A percentile compares a stretch with the other conserved stretches of the same genome.
phyloP scores from a whole-genome alignment of 2,888 invertebrate species.

The Harpalus rufipes region DNA sequence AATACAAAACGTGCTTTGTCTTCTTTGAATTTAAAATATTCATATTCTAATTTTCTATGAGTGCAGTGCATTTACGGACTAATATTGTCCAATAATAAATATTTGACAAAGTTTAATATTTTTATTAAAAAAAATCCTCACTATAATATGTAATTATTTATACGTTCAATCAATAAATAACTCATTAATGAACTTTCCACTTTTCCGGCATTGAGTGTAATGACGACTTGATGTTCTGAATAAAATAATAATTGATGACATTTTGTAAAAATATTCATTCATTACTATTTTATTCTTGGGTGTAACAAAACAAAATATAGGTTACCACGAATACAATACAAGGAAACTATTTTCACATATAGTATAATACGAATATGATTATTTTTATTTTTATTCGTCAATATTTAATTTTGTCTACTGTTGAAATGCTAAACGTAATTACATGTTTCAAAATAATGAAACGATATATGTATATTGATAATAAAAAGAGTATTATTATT shows the following conservation, averaged over 20 bases:
- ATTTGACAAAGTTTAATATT: slow-evolving; percentile 22
- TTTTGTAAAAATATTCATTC: slow-evolving; percentile 31
- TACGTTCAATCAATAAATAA: slow-evolving; percentile 32
- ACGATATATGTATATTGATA: neutral
- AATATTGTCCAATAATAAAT: neutral
- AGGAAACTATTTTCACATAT: too few species aligned
- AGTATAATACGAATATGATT: too few species aligned
- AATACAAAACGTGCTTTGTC: too few species aligned
- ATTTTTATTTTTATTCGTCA: neutral
- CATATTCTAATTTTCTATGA: too few species aligned
- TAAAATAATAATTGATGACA: slow-evolving; percentile 40
- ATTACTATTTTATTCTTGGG: slow-evolving; percentile 17
- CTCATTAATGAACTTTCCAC: slow-evolving; percentile 38
- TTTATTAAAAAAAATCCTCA: slow-evolving; percentile 10
- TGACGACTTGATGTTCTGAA: slow-evolving; percentile 10
- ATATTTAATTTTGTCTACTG: neutral
- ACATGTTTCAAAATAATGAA: neutral
- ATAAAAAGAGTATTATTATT: neutral
- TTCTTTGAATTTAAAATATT: too few species aligned
- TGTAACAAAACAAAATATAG: neutral
- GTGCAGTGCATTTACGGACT: too few species aligned
- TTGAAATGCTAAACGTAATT: neutral
- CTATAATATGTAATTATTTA: slow-evolving; percentile 11
- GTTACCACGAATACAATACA: too few species aligned
- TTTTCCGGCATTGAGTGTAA: slow-evolving; percentile 22